Conservation (phyloP, 2,113 vertebrate species). For the Ammodytes marinus region DNA sequence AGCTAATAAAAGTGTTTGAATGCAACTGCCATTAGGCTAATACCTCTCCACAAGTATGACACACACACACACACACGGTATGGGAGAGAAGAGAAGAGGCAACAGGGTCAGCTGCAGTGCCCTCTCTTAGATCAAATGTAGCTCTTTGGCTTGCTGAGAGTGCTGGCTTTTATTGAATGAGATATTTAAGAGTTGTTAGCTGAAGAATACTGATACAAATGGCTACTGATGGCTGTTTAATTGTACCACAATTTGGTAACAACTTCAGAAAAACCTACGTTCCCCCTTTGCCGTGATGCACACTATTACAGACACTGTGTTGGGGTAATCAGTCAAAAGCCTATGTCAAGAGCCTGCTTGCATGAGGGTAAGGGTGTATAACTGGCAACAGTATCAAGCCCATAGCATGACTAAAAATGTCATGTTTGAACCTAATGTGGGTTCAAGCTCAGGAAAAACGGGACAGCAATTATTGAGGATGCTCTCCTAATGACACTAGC, state of each 20-base stretch:
- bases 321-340: not conserved
- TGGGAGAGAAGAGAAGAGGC: constrained; percentile 46
- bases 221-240: constrained; percentile 65
- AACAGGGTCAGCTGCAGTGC: constrained; percentile 54
- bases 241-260: constrained; percentile 55
- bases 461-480: not conserved
- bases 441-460: not conserved
- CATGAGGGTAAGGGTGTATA: not conserved
- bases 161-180: constrained; percentile 74
- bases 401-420: not conserved
- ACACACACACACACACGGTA: constrained; percentile 24
- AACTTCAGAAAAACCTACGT: constrained; percentile 37
- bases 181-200: constrained; percentile 77
- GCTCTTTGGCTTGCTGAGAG: constrained; percentile 61
- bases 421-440: not conserved
- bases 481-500: not conserved
- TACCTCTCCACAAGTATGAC: constrained; percentile 78
- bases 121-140: constrained; percentile 72
- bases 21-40: constrained; percentile 89
- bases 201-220: constrained; percentile 68
- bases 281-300: not conserved
- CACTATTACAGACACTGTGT: constrained; percentile 6
- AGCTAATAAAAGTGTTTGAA: constrained; percentile 92
- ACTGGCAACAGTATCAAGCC: not conserved
- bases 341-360: not conserved